Evolutionary conservation across 2,113 vertebrate genomes (phyloP), one percentile per base, ranked within the genome.

Genomic region (Ibidorhyncha struthersii): DNA sequence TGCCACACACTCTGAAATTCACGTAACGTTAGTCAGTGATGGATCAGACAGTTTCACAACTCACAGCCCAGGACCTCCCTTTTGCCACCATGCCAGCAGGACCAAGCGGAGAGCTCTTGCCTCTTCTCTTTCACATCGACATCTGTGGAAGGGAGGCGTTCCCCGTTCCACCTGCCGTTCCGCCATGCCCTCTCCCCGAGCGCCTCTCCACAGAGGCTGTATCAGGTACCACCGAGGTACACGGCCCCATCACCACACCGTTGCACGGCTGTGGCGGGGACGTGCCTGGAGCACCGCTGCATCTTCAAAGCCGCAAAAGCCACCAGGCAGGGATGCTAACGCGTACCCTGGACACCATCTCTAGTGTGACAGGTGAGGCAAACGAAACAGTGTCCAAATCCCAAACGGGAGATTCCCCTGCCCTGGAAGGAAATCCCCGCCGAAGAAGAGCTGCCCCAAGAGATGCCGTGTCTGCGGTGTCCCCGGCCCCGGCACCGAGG

Each of bases 151-250:
- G 30, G 53, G 47, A 58, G 0, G 0, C 9, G 25, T 14, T 72
- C 36, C 78, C 23, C 29, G 6, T 50, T 25, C 49, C 49, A 50
- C 21, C 12, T 7, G 23, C 12, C 21, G 0, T 10, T 22, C 18
- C 65, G 30, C 78, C 23, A 21, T 14, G 23, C 36, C 26, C 30
- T 50, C 38, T 45, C 23, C 27, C 74, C 32, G 36, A 65, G 56
- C 30, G 26, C 45, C 36, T 45, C 70, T 69, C 67, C 14, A 0
- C 2, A 1, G 40, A 50, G 41, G 16, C 49, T n/a, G 14, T 19
- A 14, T 5, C 0, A 0, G 49, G 16, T 45, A 40, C 2, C 14
- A 26, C 41, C 2, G 43, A 38, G n/a, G 26, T 6, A 6, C 55
- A 25, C 2, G 1, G 25, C n/a, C 45, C 30, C 81, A 9, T 9